Conservation (phyloP, 2,113 vertebrate species). For the Poeciliopsis occidentalis region DNA sequence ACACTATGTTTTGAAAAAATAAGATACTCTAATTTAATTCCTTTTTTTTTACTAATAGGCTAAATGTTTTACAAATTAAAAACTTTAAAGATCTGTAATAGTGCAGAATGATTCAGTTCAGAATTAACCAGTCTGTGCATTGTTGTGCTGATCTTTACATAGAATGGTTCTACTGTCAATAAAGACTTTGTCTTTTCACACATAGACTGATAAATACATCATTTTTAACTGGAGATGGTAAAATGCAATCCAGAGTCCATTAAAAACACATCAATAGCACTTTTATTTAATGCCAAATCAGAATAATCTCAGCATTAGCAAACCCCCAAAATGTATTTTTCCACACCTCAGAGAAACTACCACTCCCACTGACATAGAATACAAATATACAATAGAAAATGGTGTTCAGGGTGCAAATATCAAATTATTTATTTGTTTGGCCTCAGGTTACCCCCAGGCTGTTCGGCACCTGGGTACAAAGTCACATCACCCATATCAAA, state of each 20-base stretch:
- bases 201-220: neutral
- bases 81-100: neutral
- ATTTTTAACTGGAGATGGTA: too few species aligned
- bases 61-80: neutral
- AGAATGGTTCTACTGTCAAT: neutral
- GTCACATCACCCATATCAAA: conserved; percentile 8
- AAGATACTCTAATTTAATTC: too few species aligned
- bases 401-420: neutral
- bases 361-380: neutral
- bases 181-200: neutral
- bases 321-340: neutral
- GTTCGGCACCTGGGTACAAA: neutral
- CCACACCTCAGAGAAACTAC: neutral
- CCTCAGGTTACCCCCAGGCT: neutral
- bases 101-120: neutral
- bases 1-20: too few species aligned
- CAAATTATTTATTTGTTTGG: neutral
- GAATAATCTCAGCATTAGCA: neutral
- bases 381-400: neutral
- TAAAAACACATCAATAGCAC: too few species aligned
- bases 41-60: neutral
- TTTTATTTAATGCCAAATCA: neutral
- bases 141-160: neutral
- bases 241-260: too few species aligned
- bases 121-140: neutral